Percentiles rank a stretch among this genome's conserved stretches.
phyloP scores from a whole-genome alignment of 2,888 invertebrate species.

The Ochropacha duplaris region DNA sequence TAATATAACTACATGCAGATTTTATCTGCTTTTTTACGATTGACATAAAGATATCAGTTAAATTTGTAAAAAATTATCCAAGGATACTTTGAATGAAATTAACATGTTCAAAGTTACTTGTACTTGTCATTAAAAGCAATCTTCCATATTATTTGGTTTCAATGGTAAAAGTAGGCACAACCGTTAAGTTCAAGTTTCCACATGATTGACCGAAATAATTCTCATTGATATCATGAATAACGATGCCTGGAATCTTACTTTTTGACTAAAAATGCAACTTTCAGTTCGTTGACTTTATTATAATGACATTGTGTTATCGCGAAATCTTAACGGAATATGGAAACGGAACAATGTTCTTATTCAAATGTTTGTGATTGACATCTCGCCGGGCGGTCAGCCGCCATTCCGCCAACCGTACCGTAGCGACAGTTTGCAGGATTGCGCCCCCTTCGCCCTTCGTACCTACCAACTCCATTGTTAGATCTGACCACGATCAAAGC shows the following conservation, averaged over 20 bases:
- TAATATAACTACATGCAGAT: conserved; percentile 3
- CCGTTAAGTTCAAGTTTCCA: conserved; percentile 68
- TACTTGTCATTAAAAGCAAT: conserved; percentile 6
- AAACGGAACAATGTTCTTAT: conserved; percentile 73
- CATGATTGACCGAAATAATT: conserved; percentile 56
- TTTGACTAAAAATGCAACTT: conserved; percentile 61
- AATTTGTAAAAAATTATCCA: conserved; percentile 6
- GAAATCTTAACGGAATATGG: conserved; percentile 70
- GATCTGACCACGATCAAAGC: conserved; percentile 70
- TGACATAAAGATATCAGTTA: conserved; percentile 24
- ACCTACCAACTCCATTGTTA: conserved; percentile 56
- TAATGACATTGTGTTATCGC: conserved; percentile 70
- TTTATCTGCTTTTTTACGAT: conserved; percentile 11
- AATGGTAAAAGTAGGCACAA: conserved; percentile 55
- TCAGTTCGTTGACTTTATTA: conserved; percentile 68
- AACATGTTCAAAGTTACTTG: neutral
- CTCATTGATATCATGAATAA: conserved; percentile 35
- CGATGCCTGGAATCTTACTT: conserved; percentile 45
- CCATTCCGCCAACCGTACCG: conserved; percentile 31
- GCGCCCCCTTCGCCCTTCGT: conserved; percentile 45
- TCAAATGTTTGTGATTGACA: conserved; percentile 80
- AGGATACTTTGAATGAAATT: conserved; percentile 12
- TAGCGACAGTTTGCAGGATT: conserved; percentile 40
- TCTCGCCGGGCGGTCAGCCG: conserved; percentile 77
- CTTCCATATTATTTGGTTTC: conserved; percentile 26